Conservation (phyloP, 2,888 invertebrate species). For the Hirtodrosophila duncani region DNA sequence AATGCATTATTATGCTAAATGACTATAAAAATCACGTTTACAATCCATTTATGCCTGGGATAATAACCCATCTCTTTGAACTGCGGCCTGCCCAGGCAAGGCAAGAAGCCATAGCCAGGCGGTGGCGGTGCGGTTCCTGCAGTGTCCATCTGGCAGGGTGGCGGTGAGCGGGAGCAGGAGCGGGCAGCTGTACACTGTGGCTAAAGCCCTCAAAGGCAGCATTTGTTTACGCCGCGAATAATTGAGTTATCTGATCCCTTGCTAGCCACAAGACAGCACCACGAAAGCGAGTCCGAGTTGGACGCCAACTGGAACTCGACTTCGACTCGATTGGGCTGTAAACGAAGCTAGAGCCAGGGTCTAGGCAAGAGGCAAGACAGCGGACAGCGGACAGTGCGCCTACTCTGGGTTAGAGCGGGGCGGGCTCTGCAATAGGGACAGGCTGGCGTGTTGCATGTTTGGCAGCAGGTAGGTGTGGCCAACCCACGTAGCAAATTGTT, state of each 20-base stretch:
- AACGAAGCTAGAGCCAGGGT: constrained; percentile 41
- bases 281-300: too few species aligned
- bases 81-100: constrained; percentile 42
- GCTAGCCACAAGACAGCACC: constrained; percentile 58
- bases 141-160: background rate
- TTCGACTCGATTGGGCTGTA: too few species aligned
- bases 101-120: constrained; percentile 27
- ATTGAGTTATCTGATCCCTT: constrained; percentile 77
- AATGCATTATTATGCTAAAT: constrained; percentile 78
- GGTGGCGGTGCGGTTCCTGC: constrained; percentile 2
- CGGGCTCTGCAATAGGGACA: background rate
- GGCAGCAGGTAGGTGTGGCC: constrained; percentile 66
- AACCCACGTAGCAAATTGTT: constrained; percentile 66
- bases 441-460: constrained; percentile 44
- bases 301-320: too few species aligned
- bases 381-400: too few species aligned
- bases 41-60: constrained; percentile 77
- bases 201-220: constrained; percentile 66
- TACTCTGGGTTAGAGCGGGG: too few species aligned
- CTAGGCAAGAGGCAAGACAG: background rate
- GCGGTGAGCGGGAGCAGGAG: background rate
- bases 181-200: constrained; percentile 15
- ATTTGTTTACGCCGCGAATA: constrained; percentile 77
- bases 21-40: constrained; percentile 78
- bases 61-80: constrained; percentile 73